Conservation (phyloP, 2,797 vertebrate genomes). For the Rhinogobio ventralis region DNA sequence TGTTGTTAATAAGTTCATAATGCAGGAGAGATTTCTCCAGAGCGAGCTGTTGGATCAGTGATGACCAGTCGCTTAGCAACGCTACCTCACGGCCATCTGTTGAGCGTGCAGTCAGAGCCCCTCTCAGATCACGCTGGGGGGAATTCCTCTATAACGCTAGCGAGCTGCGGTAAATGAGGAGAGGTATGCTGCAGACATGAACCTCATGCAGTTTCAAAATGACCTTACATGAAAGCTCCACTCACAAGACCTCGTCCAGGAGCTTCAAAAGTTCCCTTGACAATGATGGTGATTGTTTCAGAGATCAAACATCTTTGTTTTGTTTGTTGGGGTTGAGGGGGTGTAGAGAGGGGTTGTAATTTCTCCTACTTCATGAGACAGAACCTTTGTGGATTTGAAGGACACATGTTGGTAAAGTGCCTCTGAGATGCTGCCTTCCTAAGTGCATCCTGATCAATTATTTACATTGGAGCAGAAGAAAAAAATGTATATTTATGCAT, state of each 20-base stretch:
- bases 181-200: conserved; percentile 53
- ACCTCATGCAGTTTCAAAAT: conserved; percentile 54
- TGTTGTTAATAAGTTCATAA: conserved; percentile 55
- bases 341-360: conserved; percentile 3
- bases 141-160: conserved; percentile 73
- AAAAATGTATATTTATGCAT: conserved; percentile 73
- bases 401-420: conserved; percentile 59
- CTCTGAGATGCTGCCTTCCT: conserved; percentile 67
- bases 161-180: conserved; percentile 50
- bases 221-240: conserved; percentile 42
- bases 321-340: conserved; percentile 57
- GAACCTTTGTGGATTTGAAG: conserved; percentile 55
- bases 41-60: conserved; percentile 70
- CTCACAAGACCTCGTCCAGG: conserved; percentile 24
- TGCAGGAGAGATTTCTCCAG: conserved; percentile 45
- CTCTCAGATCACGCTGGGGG: conserved; percentile 68
- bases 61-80: conserved; percentile 86
- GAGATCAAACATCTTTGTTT: conserved; percentile 56
- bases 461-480: conserved; percentile 68
- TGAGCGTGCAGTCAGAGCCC: conserved; percentile 75
- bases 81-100: conserved; percentile 81
- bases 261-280: conserved; percentile 56
- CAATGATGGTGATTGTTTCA: conserved; percentile 54
- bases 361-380: conserved; percentile 57
- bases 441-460: conserved; percentile 79